Conservation (phyloP, 2,113 vertebrate genomes). For the Piaya cayana region DNA sequence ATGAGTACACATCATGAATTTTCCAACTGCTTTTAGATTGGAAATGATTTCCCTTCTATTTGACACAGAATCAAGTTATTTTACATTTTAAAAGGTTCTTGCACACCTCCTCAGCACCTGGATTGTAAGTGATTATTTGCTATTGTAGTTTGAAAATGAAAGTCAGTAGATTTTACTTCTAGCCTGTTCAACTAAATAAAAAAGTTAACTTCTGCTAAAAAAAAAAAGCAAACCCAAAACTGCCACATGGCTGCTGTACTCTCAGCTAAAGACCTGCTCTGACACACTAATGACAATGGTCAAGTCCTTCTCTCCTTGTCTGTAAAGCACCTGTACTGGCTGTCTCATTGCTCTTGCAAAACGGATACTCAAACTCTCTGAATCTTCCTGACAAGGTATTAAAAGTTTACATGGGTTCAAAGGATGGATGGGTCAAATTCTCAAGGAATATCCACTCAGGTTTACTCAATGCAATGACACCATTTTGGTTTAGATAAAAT, state of each 20-base stretch:
- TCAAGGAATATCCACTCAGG: neutral
- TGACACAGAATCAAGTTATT: slow-evolving; percentile 43
- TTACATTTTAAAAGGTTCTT: slow-evolving; percentile 66
- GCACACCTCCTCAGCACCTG: slow-evolving; percentile 1
- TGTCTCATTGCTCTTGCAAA: neutral
- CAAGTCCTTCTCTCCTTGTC: neutral
- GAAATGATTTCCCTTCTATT: slow-evolving; percentile 53
- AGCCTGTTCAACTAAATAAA: slow-evolving; percentile 5
- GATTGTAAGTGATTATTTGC: slow-evolving; percentile 48
- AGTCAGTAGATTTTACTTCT: slow-evolving; percentile 19
- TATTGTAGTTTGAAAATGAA: slow-evolving; percentile 36
- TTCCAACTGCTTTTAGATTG: slow-evolving; percentile 42
- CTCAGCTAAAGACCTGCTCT: neutral
- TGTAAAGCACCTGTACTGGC: neutral
- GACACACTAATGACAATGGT: neutral
- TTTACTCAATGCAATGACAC: neutral
- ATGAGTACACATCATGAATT: slow-evolving; percentile 55
- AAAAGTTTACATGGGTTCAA: neutral
- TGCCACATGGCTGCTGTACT: neutral
- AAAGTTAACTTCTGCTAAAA: slow-evolving; percentile 9
- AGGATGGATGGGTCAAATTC: neutral
- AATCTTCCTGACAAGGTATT: neutral
- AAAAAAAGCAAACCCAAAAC: neutral
- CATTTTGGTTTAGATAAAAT: neutral
- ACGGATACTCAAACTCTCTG: neutral